Base-by-base conservation (phyloP, 2,797 vertebrate genomes). In the Decapterus maruadsi region DNA sequence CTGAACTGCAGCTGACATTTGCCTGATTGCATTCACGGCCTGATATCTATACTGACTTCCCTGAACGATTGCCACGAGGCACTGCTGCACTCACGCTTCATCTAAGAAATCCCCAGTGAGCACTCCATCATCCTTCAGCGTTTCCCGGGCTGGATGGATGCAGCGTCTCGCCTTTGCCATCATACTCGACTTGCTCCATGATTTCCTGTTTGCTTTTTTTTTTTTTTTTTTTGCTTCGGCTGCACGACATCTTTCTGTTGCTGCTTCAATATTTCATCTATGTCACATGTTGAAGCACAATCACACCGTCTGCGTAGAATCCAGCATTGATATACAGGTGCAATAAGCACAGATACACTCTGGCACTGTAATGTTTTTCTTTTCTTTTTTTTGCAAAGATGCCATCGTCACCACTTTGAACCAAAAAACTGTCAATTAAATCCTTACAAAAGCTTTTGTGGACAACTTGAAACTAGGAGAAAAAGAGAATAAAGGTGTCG, bases 21-120 rank as follows among this genome's bases (percentile, higher is more conserved):
- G 63, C 79, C 82, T 77, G 82, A 82, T 71, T 74, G 64, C 65
- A 58, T 62, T 71, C 54, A 43, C 45, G 50, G 56, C 31, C 79
- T 48, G 59, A 77, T 80, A 77, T 81, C 72, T 70, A 26, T 6
- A 34, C 78, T 12, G 70, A 55, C 61, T 40, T 38, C 20, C 50
- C 72, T 74, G 71, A 84, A 54, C 48, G 78, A 83, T 68, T 58
- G 78, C 83, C 78, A 79, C 20, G 45, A 81, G 81, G 70, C 72
- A 26, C 72, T 43, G 66, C 84, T 64, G 79, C 83, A 69, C 79
- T 87, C 81, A 65, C 54, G 26, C 84, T 75, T 86, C 81, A 8
- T 84, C 82, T 67, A 4, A 80, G 81, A 84, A 83, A 51, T 78
- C 76, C 80, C 78, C 62, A 57, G 78, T 29, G 82, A 78, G 43